Evolutionary conservation across 1,140 invertebrate species (phyloP), one percentile per base, ranked within the genome.

Genomic region (Elysia chlorotica): DNA sequence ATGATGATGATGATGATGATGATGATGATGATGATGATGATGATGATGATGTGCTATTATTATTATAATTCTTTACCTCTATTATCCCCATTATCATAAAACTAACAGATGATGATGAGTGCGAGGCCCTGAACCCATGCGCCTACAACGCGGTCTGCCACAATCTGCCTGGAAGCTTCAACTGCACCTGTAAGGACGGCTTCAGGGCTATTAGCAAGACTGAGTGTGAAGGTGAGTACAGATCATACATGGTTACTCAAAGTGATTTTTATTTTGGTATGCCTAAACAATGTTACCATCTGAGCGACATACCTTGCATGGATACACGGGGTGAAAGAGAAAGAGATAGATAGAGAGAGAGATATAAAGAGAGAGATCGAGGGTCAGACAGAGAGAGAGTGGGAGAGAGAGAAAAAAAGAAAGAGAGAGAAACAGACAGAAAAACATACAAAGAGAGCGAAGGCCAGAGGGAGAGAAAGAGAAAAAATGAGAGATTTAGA

Each of bases 41-140:
- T 65, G 62, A 65, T 33, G 48, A 37, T 70, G 66, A 70, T 31
- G 37, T n/a, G n/a, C n/a, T n/a, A n/a, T n/a, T n/a, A n/a, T n/a
- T n/a, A n/a, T n/a, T n/a, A n/a, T n/a, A n/a, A n/a, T n/a, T n/a
- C n/a, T n/a, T n/a, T n/a, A n/a, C n/a, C n/a, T n/a, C n/a, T n/a
- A n/a, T n/a, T n/a, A n/a, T n/a, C n/a, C n/a, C n/a, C n/a, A n/a
- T n/a, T n/a, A n/a, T n/a, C n/a, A n/a, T n/a, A n/a, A n/a, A n/a
- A n/a, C n/a, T n/a, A n/a, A n/a, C 68, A 81, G 82, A 82, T 76
- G 79, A 82, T 65, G 63, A 82, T 77, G 82, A 83, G 70, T 83
- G 81, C 71, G 48, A 23, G 10, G 72, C 74, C 1, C 38, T 73
- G 19, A 56, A 63, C 5, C 59, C 62, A 14, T 84, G 82, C 54